Percentiles rank a stretch among this genome's conserved stretches.
phyloP scores from a whole-genome alignment of 2,113 vertebrate species.

The Tragelaphus buxtoni region DNA sequence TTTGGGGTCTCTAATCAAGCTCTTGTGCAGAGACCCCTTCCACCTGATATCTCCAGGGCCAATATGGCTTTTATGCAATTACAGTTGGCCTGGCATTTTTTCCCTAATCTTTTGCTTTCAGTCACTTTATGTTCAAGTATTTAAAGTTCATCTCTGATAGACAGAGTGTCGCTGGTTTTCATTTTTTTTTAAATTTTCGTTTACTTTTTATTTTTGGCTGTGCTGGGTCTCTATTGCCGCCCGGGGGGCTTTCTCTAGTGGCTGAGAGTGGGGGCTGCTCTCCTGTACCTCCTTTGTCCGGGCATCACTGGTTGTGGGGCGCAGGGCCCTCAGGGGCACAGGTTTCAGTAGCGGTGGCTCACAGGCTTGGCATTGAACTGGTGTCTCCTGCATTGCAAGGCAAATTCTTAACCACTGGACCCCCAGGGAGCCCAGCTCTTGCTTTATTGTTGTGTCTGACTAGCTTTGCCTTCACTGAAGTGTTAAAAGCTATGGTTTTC shows the following conservation, averaged over 20 bases:
- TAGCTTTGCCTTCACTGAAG: not conserved
- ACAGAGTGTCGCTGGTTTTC: not conserved
- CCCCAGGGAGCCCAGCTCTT: not conserved
- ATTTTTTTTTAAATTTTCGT: accelerated
- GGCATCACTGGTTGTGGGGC: accelerated
- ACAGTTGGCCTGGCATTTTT: too few species aligned
- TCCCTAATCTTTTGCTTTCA: not conserved
- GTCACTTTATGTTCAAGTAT: not conserved
- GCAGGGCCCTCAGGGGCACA: not conserved
- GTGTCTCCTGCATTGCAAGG: not conserved
- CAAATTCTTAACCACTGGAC: not conserved
- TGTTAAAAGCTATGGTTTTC: not conserved
- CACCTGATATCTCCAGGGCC: too few species aligned
- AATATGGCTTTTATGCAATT: not conserved
- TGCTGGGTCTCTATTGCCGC: not conserved
- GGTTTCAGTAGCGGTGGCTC: not conserved
- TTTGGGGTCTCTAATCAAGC: too few species aligned
- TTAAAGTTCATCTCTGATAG: not conserved
- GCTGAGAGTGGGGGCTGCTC: not conserved
- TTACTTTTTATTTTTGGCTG: not conserved
- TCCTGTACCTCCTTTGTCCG: not conserved
- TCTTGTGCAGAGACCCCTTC: too few species aligned
- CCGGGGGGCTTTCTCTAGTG: not conserved
- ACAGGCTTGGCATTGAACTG: accelerated
- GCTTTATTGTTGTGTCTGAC: not conserved